Evolutionary conservation across 2,888 invertebrate species (phyloP).

Genomic region (Bugula neritina): DNA sequence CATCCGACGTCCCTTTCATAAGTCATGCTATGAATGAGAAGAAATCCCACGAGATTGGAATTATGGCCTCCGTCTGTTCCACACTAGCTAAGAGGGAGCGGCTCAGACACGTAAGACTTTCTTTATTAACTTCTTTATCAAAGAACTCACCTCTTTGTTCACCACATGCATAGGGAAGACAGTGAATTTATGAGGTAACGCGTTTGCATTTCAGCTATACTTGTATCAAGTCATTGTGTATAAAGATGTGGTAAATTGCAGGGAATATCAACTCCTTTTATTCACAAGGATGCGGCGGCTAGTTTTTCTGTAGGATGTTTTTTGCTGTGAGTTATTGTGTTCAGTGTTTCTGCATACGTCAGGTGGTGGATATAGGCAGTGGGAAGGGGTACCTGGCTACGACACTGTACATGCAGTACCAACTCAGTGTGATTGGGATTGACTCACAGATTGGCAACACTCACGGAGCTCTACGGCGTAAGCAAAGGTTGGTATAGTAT

Average conservation of each 20-base stretch:
- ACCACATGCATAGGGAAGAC: too few species aligned
- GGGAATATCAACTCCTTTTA: too few species aligned
- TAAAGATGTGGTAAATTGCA: too few species aligned
- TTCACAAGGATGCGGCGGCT: too few species aligned
- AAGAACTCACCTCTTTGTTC: too few species aligned
- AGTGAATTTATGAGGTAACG: too few species aligned
- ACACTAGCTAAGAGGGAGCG: conserved; percentile 31
- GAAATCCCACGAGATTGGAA: conserved; percentile 46
- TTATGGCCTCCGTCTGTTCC: conserved; percentile 41
- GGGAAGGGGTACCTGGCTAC: conserved; percentile 81
- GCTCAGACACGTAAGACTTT: conserved; percentile 36
- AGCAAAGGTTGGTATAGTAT: neutral
- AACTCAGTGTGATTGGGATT: conserved; percentile 70
- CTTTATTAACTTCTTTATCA: too few species aligned
- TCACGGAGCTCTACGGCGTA: conserved; percentile 60
- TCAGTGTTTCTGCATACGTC: too few species aligned
- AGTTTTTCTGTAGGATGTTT: too few species aligned
- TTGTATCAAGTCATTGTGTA: too few species aligned
- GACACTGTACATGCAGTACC: conserved; percentile 66
- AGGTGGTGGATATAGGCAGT: conserved; percentile 77
- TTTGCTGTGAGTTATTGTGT: too few species aligned
- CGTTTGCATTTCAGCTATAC: too few species aligned
- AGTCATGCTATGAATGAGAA: conserved; percentile 43
- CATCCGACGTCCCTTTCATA: conserved; percentile 31
- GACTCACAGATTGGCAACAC: conserved; percentile 69